phyloP scores from a whole-genome alignment of 2,113 vertebrate species.

The Empidonax traillii region DNA sequence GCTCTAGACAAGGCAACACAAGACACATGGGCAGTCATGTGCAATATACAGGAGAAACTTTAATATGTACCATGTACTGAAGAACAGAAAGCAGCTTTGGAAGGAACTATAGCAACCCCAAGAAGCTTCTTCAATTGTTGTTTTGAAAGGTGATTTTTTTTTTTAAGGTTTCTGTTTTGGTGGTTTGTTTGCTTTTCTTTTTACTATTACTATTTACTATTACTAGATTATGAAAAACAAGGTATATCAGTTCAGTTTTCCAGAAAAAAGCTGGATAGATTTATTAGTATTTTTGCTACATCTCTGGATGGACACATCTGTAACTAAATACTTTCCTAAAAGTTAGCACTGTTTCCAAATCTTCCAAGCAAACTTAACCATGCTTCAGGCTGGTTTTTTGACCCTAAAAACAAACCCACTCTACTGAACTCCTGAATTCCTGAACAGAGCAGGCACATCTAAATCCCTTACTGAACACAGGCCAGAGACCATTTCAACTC shows the following conservation, averaged over 20 bases:
- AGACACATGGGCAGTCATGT: not conserved
- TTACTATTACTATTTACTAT: not conserved
- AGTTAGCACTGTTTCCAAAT: not conserved
- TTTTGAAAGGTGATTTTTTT: not conserved
- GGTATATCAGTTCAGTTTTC: not conserved
- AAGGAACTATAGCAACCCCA: not conserved
- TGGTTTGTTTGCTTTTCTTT: not conserved
- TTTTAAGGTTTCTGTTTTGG: not conserved
- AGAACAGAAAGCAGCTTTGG: not conserved
- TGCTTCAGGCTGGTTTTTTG: not conserved
- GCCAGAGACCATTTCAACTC: not conserved
- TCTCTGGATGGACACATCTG: not conserved
- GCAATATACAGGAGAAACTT: not conserved
- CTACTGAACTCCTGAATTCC: not conserved
- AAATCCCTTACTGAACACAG: not conserved
- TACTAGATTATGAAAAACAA: not conserved
- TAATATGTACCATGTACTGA: not conserved
- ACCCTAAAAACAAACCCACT: not conserved
- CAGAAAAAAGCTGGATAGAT: not conserved
- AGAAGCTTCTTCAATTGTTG: not conserved
- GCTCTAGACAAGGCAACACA: not conserved
- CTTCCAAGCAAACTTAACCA: not conserved
- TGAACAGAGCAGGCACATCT: not conserved
- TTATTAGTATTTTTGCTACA: not conserved
- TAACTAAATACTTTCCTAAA: not conserved